phyloP scores from a whole-genome alignment of 2,888 invertebrate species.

The Phortica magna region DNA sequence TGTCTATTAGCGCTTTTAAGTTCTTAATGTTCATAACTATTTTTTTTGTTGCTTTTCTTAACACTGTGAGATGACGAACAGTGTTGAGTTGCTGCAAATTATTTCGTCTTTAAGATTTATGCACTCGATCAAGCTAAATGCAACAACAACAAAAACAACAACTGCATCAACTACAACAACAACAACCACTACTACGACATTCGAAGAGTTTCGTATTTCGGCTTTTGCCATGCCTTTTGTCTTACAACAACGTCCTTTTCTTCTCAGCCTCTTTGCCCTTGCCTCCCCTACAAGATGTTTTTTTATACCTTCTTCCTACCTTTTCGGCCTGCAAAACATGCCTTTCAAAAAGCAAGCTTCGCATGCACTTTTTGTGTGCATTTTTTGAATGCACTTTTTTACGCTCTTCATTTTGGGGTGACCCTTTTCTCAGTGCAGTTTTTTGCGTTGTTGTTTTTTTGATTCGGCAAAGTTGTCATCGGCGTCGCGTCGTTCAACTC shows the following conservation, averaged over 20 bases:
- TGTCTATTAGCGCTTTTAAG: not conserved
- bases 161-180: conserved; percentile 1
- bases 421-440: not conserved
- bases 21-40: not conserved
- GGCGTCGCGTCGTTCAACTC: conserved; percentile 45
- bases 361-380: conserved; percentile 4
- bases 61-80: not conserved
- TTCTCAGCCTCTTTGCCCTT: conserved; percentile 46
- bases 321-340: not conserved
- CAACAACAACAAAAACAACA: not conserved
- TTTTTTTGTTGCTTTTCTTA: not conserved
- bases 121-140: conserved; percentile 4
- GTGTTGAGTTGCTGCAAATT: conserved; percentile 50
- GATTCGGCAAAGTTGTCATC: not conserved
- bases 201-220: conserved; percentile 20
- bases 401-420: not conserved
- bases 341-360: not conserved
- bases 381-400: not conserved
- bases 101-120: conserved; percentile 61
- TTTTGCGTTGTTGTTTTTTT: not conserved
- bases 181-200: not conserved
- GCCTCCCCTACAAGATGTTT: not conserved
- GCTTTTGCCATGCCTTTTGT: conserved; percentile 13
- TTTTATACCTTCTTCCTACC: conserved; percentile 9
- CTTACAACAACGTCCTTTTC: conserved; percentile 2